A percentile compares a stretch with the other conserved stretches of the same genome.
phyloP scores from a whole-genome alignment of 2,113 vertebrate species.

The Apaloderma vittatum region DNA sequence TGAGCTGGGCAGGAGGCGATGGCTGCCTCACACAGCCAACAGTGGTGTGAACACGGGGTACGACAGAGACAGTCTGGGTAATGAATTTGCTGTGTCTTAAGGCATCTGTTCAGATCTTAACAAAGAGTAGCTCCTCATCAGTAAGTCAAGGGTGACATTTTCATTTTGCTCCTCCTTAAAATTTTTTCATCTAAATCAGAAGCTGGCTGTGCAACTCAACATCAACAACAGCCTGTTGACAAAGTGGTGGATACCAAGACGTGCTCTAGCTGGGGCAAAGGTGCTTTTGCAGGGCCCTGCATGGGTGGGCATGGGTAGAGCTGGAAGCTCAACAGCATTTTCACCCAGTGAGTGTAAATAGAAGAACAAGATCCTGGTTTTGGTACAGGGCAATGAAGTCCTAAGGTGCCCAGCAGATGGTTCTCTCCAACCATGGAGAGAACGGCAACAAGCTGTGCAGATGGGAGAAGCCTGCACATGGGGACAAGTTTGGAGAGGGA shows the following conservation, averaged over 20 bases:
- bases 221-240: neutral
- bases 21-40: neutral
- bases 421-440: neutral
- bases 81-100: neutral
- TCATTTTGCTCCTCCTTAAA: neutral
- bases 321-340: neutral
- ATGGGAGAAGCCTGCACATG: accelerated
- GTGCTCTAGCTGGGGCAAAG: neutral
- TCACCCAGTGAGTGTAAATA: neutral
- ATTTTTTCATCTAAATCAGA: neutral
- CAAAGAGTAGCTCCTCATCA: neutral
- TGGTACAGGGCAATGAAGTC: neutral
- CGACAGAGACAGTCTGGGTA: neutral
- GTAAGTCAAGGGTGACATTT: neutral
- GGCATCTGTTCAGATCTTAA: neutral
- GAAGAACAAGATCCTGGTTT: neutral
- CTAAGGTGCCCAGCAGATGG: neutral
- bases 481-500: neutral
- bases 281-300: neutral
- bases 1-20: neutral
- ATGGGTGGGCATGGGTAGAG: neutral
- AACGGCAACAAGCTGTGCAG: neutral
- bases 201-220: neutral
- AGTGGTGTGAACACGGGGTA: neutral
- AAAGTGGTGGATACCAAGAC: neutral